Evolutionary conservation across 2,113 vertebrate genomes (phyloP).

Genomic region (Etheostoma cragini): DNA sequence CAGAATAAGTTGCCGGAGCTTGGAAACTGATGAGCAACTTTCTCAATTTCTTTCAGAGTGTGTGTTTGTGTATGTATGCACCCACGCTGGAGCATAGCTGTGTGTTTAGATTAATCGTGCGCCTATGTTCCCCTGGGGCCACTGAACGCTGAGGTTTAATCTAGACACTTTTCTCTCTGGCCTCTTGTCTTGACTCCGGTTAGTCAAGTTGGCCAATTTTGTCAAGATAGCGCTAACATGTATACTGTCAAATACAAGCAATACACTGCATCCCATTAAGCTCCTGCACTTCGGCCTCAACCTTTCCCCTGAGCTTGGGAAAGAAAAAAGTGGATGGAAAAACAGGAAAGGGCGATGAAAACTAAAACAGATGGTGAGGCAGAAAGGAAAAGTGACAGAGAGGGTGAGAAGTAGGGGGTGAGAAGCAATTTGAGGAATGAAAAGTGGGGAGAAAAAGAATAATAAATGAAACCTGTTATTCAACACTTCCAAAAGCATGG

Average conservation of each 20-base stretch:
- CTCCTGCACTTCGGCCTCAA: conserved; percentile 28
- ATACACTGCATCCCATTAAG: conserved; percentile 17
- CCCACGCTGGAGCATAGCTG: conserved; percentile 9
- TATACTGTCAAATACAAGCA: conserved; percentile 20
- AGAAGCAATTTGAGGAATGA: conserved; percentile 56
- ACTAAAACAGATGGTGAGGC: conserved; percentile 59
- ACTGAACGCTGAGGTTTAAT: conserved; percentile 12
- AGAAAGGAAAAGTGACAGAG: conserved; percentile 59
- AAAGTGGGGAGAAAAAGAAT: conserved; percentile 49
- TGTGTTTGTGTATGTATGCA: conserved; percentile 26
- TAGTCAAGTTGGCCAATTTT: background rate
- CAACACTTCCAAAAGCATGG: conserved; percentile 72
- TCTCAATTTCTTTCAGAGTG: conserved; percentile 26
- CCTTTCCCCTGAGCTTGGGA: background rate
- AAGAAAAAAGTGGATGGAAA: conserved; percentile 33
- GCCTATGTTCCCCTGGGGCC: conserved; percentile 6
- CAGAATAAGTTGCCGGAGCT: conserved; percentile 64
- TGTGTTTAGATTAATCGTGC: conserved; percentile 10
- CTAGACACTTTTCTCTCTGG: conserved; percentile 15
- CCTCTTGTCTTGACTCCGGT: background rate
- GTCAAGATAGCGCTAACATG: conserved; percentile 10
- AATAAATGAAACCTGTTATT: conserved; percentile 81
- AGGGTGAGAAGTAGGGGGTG: conserved; percentile 58
- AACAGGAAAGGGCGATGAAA: conserved; percentile 55
- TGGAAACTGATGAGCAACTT: conserved; percentile 55